phyloP scores from a whole-genome alignment of 1,140 invertebrate genomes.

The Ceratosolen fusciceps region DNA sequence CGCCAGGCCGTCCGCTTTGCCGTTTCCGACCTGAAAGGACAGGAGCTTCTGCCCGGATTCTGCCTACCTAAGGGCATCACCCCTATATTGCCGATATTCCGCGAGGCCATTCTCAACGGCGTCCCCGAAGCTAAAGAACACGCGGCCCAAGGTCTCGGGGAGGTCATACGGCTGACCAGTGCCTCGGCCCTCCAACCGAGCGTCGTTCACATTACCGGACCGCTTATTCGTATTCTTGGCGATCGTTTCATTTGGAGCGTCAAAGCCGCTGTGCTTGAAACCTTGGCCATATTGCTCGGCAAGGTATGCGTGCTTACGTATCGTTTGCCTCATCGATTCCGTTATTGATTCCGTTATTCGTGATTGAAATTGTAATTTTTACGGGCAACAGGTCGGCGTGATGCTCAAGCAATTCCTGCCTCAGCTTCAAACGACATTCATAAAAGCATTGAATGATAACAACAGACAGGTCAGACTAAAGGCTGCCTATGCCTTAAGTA shows the following conservation, averaged over 20 bases:
- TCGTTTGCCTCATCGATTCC: not conserved
- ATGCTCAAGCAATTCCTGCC: slow-evolving; percentile 98
- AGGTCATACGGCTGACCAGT: slow-evolving; percentile 91
- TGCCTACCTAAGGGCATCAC: slow-evolving; percentile 95
- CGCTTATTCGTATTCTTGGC: slow-evolving; percentile 96
- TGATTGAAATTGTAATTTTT: not conserved
- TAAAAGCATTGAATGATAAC: slow-evolving; percentile 92
- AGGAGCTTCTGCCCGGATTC: slow-evolving; percentile 91
- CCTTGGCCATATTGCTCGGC: slow-evolving; percentile 89
- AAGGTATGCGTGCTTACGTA: slow-evolving; percentile 75
- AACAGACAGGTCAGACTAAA: slow-evolving; percentile 90
- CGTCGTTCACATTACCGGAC: slow-evolving; percentile 97
- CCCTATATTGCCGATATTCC: slow-evolving; percentile 93
- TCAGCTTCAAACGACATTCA: slow-evolving; percentile 97
- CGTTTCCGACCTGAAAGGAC: slow-evolving; percentile 86
- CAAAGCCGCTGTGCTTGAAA: slow-evolving; percentile 96
- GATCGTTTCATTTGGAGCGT: slow-evolving; percentile 94
- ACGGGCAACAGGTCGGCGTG: slow-evolving; percentile 79
- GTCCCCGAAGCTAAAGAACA: slow-evolving; percentile 95
- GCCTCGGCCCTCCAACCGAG: slow-evolving; percentile 91
- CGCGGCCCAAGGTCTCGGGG: slow-evolving; percentile 93
- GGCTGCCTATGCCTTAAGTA: slow-evolving; percentile 88
- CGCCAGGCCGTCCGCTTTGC: slow-evolving; percentile 93
- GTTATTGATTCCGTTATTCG: not conserved
- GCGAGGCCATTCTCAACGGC: slow-evolving; percentile 96